Base-by-base conservation (phyloP, 2,888 invertebrate species). In the Spatulosminthurus flaviceps region DNA sequence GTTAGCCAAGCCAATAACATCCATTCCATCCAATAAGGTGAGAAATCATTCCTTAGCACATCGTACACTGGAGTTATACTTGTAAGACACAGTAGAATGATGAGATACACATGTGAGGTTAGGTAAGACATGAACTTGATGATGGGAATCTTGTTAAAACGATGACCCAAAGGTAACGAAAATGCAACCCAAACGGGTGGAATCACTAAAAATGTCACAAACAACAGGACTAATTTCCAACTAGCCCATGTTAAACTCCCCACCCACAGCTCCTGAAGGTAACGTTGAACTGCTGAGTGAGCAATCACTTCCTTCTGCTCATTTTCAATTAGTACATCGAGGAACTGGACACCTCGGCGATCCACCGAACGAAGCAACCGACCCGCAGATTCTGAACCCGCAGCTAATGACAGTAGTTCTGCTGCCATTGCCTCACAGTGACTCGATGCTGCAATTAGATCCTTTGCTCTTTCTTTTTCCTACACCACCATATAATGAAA, bases 91-190 rank as follows among this genome's bases (percentile, higher is more conserved):
- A 98, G 92, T 86, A 98, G 92, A 83, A 95, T 89, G 93, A 98
- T 97, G 85, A 99, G 92, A 89, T 98, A 98, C 86, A 99, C 93
- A 89, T 99, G 99, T 9, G 98, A 98, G 28, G 98, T 98, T 86
- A 99, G 91, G 89, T 99, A 98, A 67, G 98, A 97, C 95, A 98
- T 98, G 89, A 99, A 99, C 89, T 99, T 99, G 87, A 99, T 97
- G 87, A 99, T 98, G 80, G 99, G 99, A 86, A 98, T 96, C 90
- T 97, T 96, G 90, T 97, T 95, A 89, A 95, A 97, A 89, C 94
- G 94, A 90, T 97, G 96, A 64, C 95, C 95, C 87, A 97, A 89
- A 75, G 98, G 98, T 87, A 98, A 92, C 82, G 97, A 97, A 88
- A 98, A 96, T 73, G 94, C 93, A 85, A 98, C 90, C 98, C 98